Evolutionary conservation across 2,113 vertebrate genomes (phyloP).

Genomic region (Neolamprologus sp.): DNA sequence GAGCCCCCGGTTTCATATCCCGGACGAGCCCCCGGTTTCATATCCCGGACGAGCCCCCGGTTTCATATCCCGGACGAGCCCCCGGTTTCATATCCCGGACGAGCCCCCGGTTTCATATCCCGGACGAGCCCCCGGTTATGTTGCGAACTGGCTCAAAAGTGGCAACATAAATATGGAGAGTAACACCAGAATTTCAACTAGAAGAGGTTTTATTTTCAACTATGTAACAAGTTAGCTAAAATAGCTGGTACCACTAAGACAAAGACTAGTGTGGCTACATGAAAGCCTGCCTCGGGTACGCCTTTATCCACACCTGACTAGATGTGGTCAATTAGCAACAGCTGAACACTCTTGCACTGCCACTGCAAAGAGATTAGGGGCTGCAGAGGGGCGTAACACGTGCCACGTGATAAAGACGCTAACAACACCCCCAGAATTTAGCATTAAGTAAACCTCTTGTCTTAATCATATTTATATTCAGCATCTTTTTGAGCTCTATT

Average conservation of each 20-base stretch:
- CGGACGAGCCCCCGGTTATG: background rate
- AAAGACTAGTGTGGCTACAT: background rate
- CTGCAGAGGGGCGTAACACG: background rate
- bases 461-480: background rate
- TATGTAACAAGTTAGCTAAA: background rate
- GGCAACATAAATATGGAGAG: background rate
- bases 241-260: background rate
- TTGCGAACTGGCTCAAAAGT: fast-evolving
- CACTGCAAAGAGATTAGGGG: background rate
- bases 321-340: background rate
- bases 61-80: background rate
- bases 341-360: background rate
- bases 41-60: background rate
- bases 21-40: too few species aligned
- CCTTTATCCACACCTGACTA: background rate
- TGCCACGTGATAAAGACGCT: fast-evolving
- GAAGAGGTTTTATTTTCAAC: background rate
- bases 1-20: background rate
- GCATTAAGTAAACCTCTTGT: background rate
- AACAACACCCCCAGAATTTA: background rate
- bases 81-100: background rate
- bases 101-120: background rate
- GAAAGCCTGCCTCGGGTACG: background rate
- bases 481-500: background rate
- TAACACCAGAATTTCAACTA: background rate